Percentiles rank a stretch among this genome's conserved stretches.
Conservation (phyloP, 2,113 vertebrate species). For the Strix aluco region DNA sequence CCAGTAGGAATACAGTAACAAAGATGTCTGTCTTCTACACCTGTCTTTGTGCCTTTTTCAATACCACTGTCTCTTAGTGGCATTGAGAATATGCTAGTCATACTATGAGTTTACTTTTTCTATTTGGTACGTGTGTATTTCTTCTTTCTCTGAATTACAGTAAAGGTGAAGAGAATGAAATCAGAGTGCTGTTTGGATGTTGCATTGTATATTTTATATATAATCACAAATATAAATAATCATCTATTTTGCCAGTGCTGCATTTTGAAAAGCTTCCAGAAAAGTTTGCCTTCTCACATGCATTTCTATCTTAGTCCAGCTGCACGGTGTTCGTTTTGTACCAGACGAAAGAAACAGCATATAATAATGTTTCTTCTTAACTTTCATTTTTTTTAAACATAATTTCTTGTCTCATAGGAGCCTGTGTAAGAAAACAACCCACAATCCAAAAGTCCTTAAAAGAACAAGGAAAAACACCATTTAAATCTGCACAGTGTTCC, state of each 20-base stretch:
- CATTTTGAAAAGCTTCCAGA: background rate
- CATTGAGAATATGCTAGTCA: background rate
- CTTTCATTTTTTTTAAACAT: background rate
- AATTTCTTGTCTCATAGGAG: background rate
- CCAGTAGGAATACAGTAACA: background rate
- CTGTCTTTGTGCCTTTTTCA: background rate
- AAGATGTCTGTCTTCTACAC: background rate
- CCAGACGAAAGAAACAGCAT: background rate
- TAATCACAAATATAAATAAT: background rate
- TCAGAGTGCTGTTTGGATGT: background rate
- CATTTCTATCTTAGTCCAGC: background rate
- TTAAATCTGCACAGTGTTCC: background rate
- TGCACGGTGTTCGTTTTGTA: background rate
- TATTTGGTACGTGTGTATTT: background rate
- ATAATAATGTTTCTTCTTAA: background rate
- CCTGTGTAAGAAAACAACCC: background rate
- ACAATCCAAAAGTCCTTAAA: background rate
- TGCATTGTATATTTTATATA: background rate
- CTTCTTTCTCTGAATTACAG: background rate
- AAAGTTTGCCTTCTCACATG: background rate
- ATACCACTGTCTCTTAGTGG: background rate
- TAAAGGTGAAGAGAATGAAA: background rate
- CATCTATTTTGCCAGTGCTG: background rate
- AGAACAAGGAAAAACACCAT: background rate
- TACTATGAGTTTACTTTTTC: background rate